A percentile compares a stretch with the other conserved stretches of the same genome.
phyloP scores from a whole-genome alignment of 1,140 invertebrate species.

The Anthonomus grandis region DNA sequence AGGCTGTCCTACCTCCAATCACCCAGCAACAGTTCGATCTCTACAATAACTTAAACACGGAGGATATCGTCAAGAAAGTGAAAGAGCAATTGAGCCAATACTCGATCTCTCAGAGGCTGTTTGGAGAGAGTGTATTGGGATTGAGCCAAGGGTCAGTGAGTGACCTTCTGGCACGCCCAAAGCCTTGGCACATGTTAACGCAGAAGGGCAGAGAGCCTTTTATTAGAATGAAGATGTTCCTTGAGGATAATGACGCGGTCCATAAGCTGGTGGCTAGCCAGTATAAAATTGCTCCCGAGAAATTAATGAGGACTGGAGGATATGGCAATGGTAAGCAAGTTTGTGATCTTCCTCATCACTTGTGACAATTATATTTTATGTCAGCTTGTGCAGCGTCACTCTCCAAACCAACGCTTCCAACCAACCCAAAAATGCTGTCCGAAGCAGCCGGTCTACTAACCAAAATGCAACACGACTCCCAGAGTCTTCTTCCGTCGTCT shows the following conservation, averaged over 20 bases:
- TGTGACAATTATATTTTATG: constrained; percentile 12
- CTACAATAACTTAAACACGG: constrained; percentile 97
- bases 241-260: constrained; percentile 95
- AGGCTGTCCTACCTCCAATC: constrained; percentile 94
- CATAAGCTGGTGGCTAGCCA: constrained; percentile 95
- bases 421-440: constrained; percentile 70
- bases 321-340: constrained; percentile 66
- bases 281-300: constrained; percentile 96
- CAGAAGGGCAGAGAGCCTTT: constrained; percentile 96
- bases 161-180: constrained; percentile 89
- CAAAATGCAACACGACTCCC: constrained; percentile 68
- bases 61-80: constrained; percentile 96
- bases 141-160: constrained; percentile 95
- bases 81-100: constrained; percentile 98
- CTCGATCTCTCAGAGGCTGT: constrained; percentile 96
- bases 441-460: constrained; percentile 67
- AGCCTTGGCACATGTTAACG: constrained; percentile 97
- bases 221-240: constrained; percentile 97
- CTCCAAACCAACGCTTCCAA: constrained; percentile 62
- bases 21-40: constrained; percentile 99
- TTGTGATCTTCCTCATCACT: too few species aligned
- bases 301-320: constrained; percentile 90
- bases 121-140: constrained; percentile 96
- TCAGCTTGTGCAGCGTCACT: constrained; percentile 68
- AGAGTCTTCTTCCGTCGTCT: constrained; percentile 51